Conservation (phyloP, 2,113 vertebrate species). For the Procapra przewalskii region DNA sequence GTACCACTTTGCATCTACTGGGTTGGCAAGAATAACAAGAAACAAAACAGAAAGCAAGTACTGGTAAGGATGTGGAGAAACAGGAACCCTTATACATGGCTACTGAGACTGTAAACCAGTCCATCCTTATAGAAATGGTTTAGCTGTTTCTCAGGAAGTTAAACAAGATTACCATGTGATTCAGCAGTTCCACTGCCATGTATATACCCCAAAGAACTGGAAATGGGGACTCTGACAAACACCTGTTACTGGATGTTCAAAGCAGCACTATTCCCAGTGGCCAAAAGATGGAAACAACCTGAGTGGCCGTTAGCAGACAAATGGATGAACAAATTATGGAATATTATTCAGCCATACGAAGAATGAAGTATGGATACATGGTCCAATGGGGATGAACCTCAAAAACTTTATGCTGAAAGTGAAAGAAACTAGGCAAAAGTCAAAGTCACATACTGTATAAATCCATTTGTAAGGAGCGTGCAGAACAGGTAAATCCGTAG, state of each 20-base stretch:
- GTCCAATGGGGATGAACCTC: neutral
- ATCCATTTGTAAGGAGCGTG: fast-evolving
- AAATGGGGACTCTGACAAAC: neutral
- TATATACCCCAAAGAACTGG: neutral
- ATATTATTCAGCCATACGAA: neutral
- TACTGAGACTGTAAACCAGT: neutral
- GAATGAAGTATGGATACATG: fast-evolving
- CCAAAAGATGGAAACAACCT: neutral
- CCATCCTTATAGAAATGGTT: neutral
- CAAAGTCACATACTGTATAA: too few species aligned
- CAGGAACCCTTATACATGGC: neutral
- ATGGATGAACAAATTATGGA: too few species aligned
- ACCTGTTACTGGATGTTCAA: too few species aligned
- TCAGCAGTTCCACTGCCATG: neutral
- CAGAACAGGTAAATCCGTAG: neutral
- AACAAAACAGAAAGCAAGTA: neutral
- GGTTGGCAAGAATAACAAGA: neutral
- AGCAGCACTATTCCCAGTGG: fast-evolving
- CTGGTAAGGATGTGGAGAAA: neutral
- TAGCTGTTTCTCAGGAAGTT: neutral
- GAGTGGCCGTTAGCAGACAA: neutral
- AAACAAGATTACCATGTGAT: neutral
- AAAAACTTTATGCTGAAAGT: neutral
- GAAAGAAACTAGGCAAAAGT: too few species aligned
- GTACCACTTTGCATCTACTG: fast-evolving